Evolutionary conservation across 1,140 invertebrate genomes (phyloP), one percentile per base, ranked within the genome.

Genomic region (Thaumetopoea pityocampa): DNA sequence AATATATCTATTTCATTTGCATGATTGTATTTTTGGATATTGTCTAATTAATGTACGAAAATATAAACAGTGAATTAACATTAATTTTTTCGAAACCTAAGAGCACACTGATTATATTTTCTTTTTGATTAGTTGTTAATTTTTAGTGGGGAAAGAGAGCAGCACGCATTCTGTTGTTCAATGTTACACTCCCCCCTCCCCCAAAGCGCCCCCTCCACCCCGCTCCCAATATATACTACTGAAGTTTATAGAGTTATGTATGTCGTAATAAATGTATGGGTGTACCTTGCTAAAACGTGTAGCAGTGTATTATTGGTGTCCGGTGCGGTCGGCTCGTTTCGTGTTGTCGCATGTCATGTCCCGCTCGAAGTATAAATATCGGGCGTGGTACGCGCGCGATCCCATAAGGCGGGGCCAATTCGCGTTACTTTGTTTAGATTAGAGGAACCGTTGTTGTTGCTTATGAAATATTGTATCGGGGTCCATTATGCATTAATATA

Each of bases 391-490:
- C 40, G 29, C 20, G 24, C 27, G 41, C 30, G 41, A 24, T 35
- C 23, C 23, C 23, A 35, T 30, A 20, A 32, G 15, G 47, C 27
- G 52, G 22, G 34, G 37, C 50, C 24, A 22, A 28, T 29, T 38
- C 22, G 28, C 33, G 40, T 44, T 43, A 36, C 41, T 34, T 22
- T 43, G 38, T 34, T 59, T 53, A 56, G 37, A 41, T 51, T 41
- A 26, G 56, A 49, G 60, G 22, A 54, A 58, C 53, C 57, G 47
- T 67, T 71, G 55, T 63, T 67, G 64, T 68, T 65, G 59, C 69
- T 71, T 73, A 61, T 68, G 58, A 46, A 44, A 45, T 48, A 57
- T 51, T 58, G 44, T 69, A 51, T 63, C 59, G 65, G 64, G 61
- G 54, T 70, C 63, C 64, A 63, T 61, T 67, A 58, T 66, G 68